Evolutionary conservation across 2,888 invertebrate genomes (phyloP).

Genomic region (Paralinhomoeus sp.): DNA sequence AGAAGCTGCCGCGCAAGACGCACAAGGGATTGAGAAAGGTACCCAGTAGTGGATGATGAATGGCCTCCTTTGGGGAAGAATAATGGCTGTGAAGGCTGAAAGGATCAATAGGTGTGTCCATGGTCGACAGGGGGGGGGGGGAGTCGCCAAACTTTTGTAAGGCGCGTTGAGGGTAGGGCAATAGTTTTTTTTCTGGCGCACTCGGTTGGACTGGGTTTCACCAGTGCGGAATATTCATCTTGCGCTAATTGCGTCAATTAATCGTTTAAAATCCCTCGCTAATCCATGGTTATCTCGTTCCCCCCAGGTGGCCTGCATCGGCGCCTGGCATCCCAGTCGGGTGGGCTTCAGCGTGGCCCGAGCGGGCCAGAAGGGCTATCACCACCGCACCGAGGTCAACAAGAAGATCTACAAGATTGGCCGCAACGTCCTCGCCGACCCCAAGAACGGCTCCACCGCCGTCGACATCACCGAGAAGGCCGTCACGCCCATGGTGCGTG

Average conservation of each 20-base stretch:
- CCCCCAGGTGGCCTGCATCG: slow-evolving; percentile 89
- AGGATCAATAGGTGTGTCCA: no score
- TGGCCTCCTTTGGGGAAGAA: no score
- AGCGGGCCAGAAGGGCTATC: slow-evolving; percentile 99
- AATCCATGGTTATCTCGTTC: no score
- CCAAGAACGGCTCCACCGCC: slow-evolving; percentile 91
- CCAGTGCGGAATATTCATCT: no score
- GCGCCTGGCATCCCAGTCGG: slow-evolving; percentile 99
- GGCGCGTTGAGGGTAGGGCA: no score
- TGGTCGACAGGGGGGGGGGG: no score
- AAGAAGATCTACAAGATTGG: slow-evolving; percentile 98
- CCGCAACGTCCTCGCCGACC: slow-evolving; percentile 29
- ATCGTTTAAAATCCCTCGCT: neutral
- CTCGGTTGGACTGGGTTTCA: no score
- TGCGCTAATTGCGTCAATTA: no score
- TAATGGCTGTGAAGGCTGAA: no score
- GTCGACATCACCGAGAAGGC: slow-evolving; percentile 84
- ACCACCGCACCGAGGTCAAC: slow-evolving; percentile 98
- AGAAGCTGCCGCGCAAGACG: slow-evolving; percentile 96
- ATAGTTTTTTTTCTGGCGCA: no score
- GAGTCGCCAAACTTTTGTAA: no score
- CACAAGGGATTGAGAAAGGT: slow-evolving; percentile 69
- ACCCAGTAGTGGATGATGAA: no score
- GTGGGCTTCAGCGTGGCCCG: slow-evolving; percentile 96
- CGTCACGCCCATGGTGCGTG: slow-evolving; percentile 68